phyloP scores from a whole-genome alignment of 37 sponge, comb jelly and placozoan genomes.

The Spongilla lacustris region DNA sequence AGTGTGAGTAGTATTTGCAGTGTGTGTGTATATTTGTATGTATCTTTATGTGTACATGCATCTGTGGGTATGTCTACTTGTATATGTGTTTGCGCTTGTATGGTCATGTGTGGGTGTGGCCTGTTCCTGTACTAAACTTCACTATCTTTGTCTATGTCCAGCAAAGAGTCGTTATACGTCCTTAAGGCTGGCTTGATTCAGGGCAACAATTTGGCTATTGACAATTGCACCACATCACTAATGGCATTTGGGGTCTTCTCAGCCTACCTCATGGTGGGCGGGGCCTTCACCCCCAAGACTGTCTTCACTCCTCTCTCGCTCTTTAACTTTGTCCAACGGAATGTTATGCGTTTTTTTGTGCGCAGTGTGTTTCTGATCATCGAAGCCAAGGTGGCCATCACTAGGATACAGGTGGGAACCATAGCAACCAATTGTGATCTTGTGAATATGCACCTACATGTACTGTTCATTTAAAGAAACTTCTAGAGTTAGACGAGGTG shows the following conservation, averaged over 20 bases:
- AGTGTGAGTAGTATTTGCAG: too few relatives aligned
- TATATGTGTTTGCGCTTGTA: neutral
- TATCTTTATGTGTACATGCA: too few relatives aligned
- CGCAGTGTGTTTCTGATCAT: slow-evolving; percentile 10
- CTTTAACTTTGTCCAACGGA: slow-evolving; percentile 24
- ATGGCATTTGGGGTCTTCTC: slow-evolving; percentile 38
- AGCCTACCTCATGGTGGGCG: slow-evolving; percentile 14
- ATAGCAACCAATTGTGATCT: neutral
- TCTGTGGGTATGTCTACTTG: neutral
- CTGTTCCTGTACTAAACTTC: too few relatives aligned
- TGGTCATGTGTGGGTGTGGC: too few relatives aligned
- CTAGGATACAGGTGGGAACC: slow-evolving; percentile 40
- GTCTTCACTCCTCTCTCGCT: slow-evolving; percentile 50
- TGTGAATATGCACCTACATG: neutral
- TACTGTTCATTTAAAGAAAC: too few relatives aligned
- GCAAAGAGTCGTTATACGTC: slow-evolving; percentile 18
- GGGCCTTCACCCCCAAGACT: slow-evolving; percentile 27
- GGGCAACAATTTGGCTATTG: slow-evolving; percentile 6
- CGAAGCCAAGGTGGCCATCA: slow-evolving; percentile 44
- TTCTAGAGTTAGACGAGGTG: too few relatives aligned
- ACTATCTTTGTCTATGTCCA: neutral
- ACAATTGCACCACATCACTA: neutral
- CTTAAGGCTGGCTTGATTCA: slow-evolving; percentile 32
- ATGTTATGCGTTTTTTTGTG: slow-evolving; percentile 29
- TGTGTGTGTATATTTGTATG: too few relatives aligned